Conservation (phyloP, 2,888 invertebrate genomes). For the Lepidochrysops patricia region DNA sequence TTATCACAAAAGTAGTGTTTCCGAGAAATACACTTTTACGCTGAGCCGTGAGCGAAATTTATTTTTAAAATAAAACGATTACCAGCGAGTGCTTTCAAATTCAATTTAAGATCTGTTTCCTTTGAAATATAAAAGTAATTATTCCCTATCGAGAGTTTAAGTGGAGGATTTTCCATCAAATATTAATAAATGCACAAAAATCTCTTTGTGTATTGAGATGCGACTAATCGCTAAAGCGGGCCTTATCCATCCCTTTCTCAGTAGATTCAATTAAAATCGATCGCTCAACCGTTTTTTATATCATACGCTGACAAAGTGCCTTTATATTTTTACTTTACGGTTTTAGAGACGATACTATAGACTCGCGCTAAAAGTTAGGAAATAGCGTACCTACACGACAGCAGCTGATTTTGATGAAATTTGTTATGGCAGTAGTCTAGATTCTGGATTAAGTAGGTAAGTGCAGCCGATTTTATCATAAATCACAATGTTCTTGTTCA, state of each 20-base stretch:
- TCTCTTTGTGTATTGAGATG: conserved; percentile 44
- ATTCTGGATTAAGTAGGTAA: no score
- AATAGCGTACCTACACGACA: neutral
- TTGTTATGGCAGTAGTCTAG: no score
- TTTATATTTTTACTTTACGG: no score
- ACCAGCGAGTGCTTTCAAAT: neutral
- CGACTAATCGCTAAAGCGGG: conserved; percentile 45
- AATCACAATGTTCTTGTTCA: no score
- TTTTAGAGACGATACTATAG: no score
- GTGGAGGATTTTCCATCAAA: conserved; percentile 16
- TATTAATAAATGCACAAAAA: conserved; percentile 18
- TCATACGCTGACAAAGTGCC: neutral
- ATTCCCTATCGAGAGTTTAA: conserved; percentile 12
- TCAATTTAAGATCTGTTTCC: neutral
- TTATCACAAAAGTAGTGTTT: neutral
- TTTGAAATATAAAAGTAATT: conserved; percentile 8
- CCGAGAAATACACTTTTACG: no score
- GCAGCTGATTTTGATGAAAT: neutral
- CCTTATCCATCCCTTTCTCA: conserved; percentile 35
- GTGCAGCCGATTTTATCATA: no score
- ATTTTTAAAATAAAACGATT: neutral
- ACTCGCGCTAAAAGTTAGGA: no score
- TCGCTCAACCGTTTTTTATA: conserved; percentile 25
- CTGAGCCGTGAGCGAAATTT: neutral
- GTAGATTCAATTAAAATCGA: conserved; percentile 65